Evolutionary conservation across 1,140 invertebrate species (phyloP).

Genomic region (Anthonomus grandis): DNA sequence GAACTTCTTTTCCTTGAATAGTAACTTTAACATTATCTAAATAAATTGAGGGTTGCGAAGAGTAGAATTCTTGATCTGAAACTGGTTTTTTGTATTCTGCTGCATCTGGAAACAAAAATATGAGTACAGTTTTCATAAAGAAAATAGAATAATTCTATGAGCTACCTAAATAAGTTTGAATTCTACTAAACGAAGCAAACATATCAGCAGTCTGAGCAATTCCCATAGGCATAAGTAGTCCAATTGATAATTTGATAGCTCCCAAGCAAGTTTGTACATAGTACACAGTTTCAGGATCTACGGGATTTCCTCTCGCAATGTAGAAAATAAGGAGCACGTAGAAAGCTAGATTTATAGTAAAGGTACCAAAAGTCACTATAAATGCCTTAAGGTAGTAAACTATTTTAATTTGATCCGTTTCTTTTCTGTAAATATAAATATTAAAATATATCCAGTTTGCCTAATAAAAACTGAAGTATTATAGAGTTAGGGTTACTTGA

Average conservation of each 20-base stretch:
- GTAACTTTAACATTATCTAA: conserved; percentile 24
- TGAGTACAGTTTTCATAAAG: not conserved
- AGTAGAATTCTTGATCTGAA: not conserved
- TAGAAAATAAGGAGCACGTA: conserved; percentile 63
- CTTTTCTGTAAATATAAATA: conserved; percentile 32
- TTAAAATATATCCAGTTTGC: too few relatives aligned
- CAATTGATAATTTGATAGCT: conserved; percentile 67
- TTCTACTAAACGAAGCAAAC: conserved; percentile 20
- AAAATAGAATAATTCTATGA: not conserved
- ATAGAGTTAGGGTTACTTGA: too few relatives aligned
- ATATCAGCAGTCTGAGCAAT: conserved; percentile 55
- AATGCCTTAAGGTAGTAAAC: conserved; percentile 34
- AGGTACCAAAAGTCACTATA: conserved; percentile 44
- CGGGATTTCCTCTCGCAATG: conserved; percentile 60
- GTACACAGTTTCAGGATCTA: conserved; percentile 74
- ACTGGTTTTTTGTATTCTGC: conserved; percentile 21
- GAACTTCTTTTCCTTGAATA: conserved; percentile 48
- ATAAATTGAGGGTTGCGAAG: conserved; percentile 3
- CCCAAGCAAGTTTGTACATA: conserved; percentile 72
- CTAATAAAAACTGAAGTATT: too few relatives aligned
- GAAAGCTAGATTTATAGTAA: conserved; percentile 61
- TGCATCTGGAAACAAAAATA: conserved; percentile 27
- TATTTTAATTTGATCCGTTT: conserved; percentile 31
- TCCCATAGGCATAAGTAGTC: conserved; percentile 69
- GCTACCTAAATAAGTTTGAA: conserved; percentile 18